Evolutionary conservation across 2,888 invertebrate genomes (phyloP).

Genomic region (Orchestes rusci): DNA sequence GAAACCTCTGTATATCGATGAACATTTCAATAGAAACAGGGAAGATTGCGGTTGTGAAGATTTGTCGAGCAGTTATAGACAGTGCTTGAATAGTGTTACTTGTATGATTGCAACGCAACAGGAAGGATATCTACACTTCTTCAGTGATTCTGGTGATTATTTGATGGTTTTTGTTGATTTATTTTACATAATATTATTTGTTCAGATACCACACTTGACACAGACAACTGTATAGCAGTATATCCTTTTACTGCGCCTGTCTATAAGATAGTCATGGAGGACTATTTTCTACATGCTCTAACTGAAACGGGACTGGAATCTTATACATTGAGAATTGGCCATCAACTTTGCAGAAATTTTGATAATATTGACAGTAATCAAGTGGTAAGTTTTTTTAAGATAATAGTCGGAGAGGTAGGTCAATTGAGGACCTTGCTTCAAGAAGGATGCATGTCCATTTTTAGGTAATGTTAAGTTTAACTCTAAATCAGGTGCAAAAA

Average conservation of each 20-base stretch:
- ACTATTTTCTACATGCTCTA: conserved; percentile 63
- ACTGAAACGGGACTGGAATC: conserved; percentile 71
- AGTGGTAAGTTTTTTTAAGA: conserved; percentile 41
- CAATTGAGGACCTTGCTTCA: no score
- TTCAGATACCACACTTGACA: conserved; percentile 31
- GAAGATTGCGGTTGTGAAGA: conserved; percentile 19
- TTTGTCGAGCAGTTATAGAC: conserved; percentile 50
- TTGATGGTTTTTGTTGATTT: not conserved
- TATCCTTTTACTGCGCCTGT: conserved; percentile 70
- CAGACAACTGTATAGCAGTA: conserved; percentile 51
- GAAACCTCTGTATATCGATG: conserved; percentile 45
- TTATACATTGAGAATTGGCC: conserved; percentile 61
- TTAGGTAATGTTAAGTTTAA: no score
- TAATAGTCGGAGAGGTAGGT: no score
- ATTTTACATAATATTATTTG: conserved; percentile 5
- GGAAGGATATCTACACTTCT: conserved; percentile 68
- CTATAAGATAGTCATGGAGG: conserved; percentile 57
- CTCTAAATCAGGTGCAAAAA: no score
- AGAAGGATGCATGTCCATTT: no score
- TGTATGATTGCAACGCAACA: conserved; percentile 58
- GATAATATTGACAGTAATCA: conserved; percentile 45
- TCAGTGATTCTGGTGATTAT: conserved; percentile 45
- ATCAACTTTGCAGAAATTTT: conserved; percentile 50
- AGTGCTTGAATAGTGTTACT: conserved; percentile 52
- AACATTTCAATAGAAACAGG: conserved; percentile 30